A percentile compares a stretch with the other conserved stretches of the same genome.
These are phyloP conservation scores for Campopleginae sp. DNA, from an alignment of 2,888 invertebrate genomes.

Conservation along the genomic window DNA sequence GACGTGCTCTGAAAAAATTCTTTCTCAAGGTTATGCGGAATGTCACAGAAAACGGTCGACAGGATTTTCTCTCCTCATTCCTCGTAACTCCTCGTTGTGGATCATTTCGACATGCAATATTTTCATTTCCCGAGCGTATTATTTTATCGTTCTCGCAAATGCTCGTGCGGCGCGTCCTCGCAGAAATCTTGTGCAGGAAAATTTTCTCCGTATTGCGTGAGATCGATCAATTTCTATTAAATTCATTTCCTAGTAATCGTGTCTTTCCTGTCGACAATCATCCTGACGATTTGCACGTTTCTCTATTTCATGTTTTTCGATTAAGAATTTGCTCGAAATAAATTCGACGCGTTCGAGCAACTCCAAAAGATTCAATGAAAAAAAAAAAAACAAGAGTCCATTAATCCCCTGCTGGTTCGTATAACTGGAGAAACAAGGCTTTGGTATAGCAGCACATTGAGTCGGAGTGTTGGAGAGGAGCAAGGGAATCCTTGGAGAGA, in stretches of 20 bases:
- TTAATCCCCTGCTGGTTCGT: slow-evolving; percentile 19
- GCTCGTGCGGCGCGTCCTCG: not conserved
- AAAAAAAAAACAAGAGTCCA: slow-evolving; percentile 1
- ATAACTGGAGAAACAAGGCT: slow-evolving; percentile 9
- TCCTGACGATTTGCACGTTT: not conserved
- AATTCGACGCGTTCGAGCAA: not conserved
- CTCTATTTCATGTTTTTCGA: not conserved
- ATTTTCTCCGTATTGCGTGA: not conserved
- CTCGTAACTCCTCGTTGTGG: not conserved
- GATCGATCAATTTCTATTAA: not conserved
- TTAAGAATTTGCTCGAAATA: not conserved
- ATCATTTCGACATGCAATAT: not conserved
- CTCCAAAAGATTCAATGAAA: not conserved
- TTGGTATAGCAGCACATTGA: slow-evolving; percentile 27
- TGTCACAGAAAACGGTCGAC: not conserved
- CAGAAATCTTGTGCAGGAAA: not conserved
- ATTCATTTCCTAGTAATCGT: not conserved
- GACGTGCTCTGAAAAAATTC: not conserved
- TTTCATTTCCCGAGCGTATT: not conserved
- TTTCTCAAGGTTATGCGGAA: not conserved
- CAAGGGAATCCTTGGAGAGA: slow-evolving; percentile 23
- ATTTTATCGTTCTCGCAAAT: not conserved
- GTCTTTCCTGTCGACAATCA: not conserved
- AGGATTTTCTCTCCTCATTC: not conserved
- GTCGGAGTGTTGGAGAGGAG: slow-evolving; percentile 32